These are phyloP conservation scores for Danio choprae DNA, from an alignment of 2,797 vertebrate genomes.

Conservation along the genomic window DNA sequence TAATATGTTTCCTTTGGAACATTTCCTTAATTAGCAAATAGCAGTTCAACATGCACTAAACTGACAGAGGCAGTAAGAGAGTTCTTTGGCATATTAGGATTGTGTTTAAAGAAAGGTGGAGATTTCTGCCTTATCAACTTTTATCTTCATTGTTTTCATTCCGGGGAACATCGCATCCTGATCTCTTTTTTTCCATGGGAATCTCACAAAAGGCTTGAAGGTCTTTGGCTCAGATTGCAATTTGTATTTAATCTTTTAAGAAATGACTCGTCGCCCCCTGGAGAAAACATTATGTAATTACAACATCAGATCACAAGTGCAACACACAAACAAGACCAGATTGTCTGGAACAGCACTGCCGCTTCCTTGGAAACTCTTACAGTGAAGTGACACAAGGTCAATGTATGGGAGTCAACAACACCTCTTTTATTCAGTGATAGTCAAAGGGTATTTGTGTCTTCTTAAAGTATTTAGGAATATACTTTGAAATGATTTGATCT, in stretches of 20 bases:
- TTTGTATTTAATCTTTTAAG: not conserved
- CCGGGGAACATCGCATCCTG: slow-evolving; percentile 23
- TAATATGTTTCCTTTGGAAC: not conserved
- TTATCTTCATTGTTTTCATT: slow-evolving; percentile 43
- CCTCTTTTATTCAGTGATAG: not conserved
- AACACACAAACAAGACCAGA: not conserved
- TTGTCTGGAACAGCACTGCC: slow-evolving; percentile 11
- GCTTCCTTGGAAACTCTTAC: slow-evolving; percentile 22
- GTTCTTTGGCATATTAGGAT: not conserved
- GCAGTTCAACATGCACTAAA: not conserved
- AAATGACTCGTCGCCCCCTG: slow-evolving; percentile 29
- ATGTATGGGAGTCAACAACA: not conserved
- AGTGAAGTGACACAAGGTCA: slow-evolving; percentile 7
- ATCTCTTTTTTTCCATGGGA: slow-evolving; percentile 39
- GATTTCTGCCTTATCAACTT: slow-evolving; percentile 8
- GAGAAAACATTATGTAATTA: slow-evolving; percentile 15
- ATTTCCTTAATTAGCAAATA: not conserved
- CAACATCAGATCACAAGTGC: not conserved
- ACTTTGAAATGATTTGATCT: not conserved
- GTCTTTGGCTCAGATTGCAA: slow-evolving; percentile 20
- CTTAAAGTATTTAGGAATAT: not conserved
- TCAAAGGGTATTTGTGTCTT: slow-evolving; percentile 1
- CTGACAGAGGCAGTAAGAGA: not conserved
- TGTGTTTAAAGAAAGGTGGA: not conserved
- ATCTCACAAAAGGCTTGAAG: slow-evolving; percentile 27